Evolutionary conservation across 92 coral and sea anemone genomes (phyloP), one percentile per base, ranked within the genome.

Genomic region (Palythoa grandis): DNA sequence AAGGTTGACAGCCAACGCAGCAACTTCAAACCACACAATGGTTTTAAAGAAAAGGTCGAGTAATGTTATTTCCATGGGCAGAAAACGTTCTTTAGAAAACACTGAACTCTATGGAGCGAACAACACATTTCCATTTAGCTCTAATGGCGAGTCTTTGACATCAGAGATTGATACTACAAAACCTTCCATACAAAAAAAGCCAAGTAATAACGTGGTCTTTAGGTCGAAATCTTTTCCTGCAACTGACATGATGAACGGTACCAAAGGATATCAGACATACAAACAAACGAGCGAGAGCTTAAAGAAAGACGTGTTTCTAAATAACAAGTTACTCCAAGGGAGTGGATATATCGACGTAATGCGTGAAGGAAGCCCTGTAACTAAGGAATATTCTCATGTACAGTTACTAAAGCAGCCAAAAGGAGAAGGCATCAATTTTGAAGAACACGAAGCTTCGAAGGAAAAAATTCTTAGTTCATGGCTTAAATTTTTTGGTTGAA

Each of bases 401-500:
- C 76, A 6, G 20, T 35, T 17, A 29, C 35, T 7, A 24, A 7
- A 16, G 16, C 67, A 29, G 24, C 0, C 78, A 77, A 68, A 29
- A 29, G 35, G 23, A 57, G 25, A 39, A 16, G 6, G 39, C 48
- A 57, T 48, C 25, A 38, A 8, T 17, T 37, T 24, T 11, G 9
- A 20, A 22, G 24, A 11, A 77, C 19, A 23, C 25, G 69, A 77
- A 5, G 16, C 60, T 8, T 16, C 76, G 20, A 82, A 82, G 65
- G 86, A 82, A 67, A 20, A 67, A 29, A 66, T 82, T 16, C 7
- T 82, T 48, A 67, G 50, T 66, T 70, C 86, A 8, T 70, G 74
- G 86, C 86, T 70, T 25, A 82, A 67, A 40, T 66, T 82, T 65
- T 66, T 82, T 52, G 76, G 76, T 25, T 82, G 20, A 66, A 66